Evolutionary conservation across 2,113 vertebrate species (phyloP), one percentile per base, ranked within the genome.

Genomic region (Leiothrix lutea): DNA sequence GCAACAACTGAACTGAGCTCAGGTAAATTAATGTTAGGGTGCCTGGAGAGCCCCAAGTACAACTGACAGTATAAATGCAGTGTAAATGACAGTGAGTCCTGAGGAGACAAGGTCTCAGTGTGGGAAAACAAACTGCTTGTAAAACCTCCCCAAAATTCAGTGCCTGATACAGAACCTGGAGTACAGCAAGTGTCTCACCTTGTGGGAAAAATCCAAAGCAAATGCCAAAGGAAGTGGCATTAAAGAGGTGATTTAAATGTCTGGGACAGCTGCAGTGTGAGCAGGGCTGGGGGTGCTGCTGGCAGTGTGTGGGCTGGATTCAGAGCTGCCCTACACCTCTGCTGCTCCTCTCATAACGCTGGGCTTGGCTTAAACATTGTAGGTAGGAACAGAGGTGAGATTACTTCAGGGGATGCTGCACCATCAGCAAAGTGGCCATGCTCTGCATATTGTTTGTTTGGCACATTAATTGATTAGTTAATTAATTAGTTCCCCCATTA

Each of bases 391-490:
- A 2, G 28, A 16, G 19, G 60, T 8, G 77, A 28, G 80, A 7
- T 47, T 2, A 2, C 45, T 25, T 14, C 7, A 17, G 40, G 17
- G 56, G 44, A 2, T 2, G 35, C 31, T 17, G 79, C 12, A 2
- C 22, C 9, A 0, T 22, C 22, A 6, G 33, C 0, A 5, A 8
- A 17, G 44, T 14, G 53, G 5, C 75, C 4, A 0, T 19, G 0
- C 15, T 50, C 17, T 0, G 6, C 29, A 4, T 1, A 1, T 6
- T 14, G 42, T 18, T 42, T 18, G 29, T 64, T 35, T 56, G 57
- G 50, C 14, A 36, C 21, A 0, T 26, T 15, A 23, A 33, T 42
- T 48, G 15, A 15, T 62, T 6, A 10, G 73, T 5, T 62, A 31
- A 36, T 75, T 47, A 31, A 36, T 11, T 19, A 8, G 25, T 16